Evolutionary conservation across 2,888 invertebrate species (phyloP).

Genomic region (Limnephilus auricula): DNA sequence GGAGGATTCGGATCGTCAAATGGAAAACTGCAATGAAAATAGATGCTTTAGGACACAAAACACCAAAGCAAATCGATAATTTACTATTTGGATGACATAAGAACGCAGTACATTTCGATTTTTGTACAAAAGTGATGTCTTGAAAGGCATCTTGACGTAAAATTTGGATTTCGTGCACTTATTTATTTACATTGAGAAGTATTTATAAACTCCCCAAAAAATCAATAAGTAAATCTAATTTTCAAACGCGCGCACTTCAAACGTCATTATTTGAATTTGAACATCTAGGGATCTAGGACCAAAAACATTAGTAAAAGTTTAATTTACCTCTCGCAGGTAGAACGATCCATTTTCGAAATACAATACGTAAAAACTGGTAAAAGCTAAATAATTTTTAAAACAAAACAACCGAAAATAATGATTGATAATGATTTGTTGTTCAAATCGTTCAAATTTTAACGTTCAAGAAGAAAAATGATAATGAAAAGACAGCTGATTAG

Average conservation of each 20-base stretch:
- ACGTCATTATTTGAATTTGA: slow-evolving; percentile 37
- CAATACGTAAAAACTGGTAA: not conserved
- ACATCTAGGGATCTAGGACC: not conserved
- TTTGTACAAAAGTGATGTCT: not conserved
- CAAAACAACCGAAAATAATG: slow-evolving; percentile 24
- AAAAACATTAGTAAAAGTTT: not conserved
- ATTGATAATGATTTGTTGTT: too few relatives aligned
- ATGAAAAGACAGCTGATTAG: not conserved
- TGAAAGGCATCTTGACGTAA: slow-evolving; percentile 46
- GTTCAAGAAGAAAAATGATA: not conserved
- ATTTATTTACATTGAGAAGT: slow-evolving; percentile 78
- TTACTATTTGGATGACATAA: slow-evolving; percentile 2
- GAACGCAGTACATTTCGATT: slow-evolving; percentile 27
- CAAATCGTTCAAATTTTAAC: slow-evolving; percentile 33
- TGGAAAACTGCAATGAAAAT: slow-evolving; percentile 54
- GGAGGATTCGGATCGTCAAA: slow-evolving; percentile 60
- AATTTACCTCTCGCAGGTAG: slow-evolving; percentile 19
- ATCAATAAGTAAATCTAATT: slow-evolving; percentile 75
- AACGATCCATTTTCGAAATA: slow-evolving; percentile 42
- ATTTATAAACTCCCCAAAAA: slow-evolving; percentile 75
- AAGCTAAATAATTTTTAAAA: not conserved
- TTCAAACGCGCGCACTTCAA: slow-evolving; percentile 62
- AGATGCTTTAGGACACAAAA: slow-evolving; percentile 27
- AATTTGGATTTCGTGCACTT: slow-evolving; percentile 71
- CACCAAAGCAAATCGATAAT: not conserved